A percentile compares a stretch with the other conserved stretches of the same genome.
Evolutionary conservation across 2,113 vertebrate species (phyloP).

Genomic region (Ascaphus truei): DNA sequence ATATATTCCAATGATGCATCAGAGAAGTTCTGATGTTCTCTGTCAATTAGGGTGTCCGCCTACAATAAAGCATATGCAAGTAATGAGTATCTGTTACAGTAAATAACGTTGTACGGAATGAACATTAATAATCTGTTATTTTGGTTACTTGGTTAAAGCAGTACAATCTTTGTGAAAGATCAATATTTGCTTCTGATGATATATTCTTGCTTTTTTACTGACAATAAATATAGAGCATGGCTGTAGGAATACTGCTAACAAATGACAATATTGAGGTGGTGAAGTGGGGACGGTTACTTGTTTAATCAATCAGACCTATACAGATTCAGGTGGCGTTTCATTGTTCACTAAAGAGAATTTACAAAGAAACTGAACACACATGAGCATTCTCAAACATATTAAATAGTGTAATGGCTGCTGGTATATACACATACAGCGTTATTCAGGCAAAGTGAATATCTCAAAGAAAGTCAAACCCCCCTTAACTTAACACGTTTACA

Average conservation of each 20-base stretch:
- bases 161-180: not conserved
- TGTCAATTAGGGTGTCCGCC: conserved; percentile 90
- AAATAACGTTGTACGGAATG: not conserved
- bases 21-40: conserved; percentile 92
- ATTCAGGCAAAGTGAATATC: too few relatives aligned
- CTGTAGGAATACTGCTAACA: not conserved
- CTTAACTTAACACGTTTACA: too few relatives aligned
- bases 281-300: not conserved
- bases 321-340: not conserved
- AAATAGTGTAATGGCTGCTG: too few relatives aligned
- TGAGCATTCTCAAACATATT: too few relatives aligned
- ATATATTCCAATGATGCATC: conserved; percentile 94
- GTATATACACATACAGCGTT: too few relatives aligned
- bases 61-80: conserved; percentile 50
- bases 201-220: not conserved
- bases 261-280: not conserved
- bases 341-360: too few relatives aligned
- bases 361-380: too few relatives aligned
- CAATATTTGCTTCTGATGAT: not conserved
- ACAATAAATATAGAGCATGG: not conserved
- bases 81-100: not conserved
- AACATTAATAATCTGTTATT: not conserved
- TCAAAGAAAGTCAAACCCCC: too few relatives aligned
- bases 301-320: not conserved
- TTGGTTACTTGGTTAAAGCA: not conserved